Evolutionary conservation across 2,888 invertebrate genomes (phyloP).

Genomic region (Ypsolopha sequella): DNA sequence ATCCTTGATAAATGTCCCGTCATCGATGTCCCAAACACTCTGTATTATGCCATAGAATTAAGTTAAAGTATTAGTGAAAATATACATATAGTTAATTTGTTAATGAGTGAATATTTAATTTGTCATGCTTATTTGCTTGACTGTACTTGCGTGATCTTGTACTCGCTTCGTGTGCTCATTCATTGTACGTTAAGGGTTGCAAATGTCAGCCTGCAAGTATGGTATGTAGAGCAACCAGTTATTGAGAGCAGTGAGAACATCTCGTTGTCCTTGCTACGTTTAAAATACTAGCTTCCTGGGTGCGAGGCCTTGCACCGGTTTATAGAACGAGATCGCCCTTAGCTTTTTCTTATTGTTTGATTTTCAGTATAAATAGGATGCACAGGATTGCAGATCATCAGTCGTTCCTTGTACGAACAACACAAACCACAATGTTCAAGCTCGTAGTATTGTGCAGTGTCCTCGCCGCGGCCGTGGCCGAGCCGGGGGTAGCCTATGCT

Average conservation of each 20-base stretch:
- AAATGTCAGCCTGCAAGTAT: not conserved
- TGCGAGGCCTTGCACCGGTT: slow-evolving; percentile 43
- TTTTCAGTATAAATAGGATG: slow-evolving; percentile 50
- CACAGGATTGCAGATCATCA: slow-evolving; percentile 32
- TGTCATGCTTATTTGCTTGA: no score
- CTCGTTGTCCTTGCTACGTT: slow-evolving; percentile 40
- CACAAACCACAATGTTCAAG: slow-evolving; percentile 62
- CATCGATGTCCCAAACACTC: no score
- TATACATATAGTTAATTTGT: no score
- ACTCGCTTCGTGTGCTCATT: no score
- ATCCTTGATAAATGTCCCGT: no score
- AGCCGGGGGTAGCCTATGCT: slow-evolving; percentile 10
- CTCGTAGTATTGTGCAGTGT: slow-evolving; percentile 73
- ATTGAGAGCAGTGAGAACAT: not conserved
- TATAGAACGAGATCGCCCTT: slow-evolving; percentile 47
- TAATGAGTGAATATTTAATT: no score
- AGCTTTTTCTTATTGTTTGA: slow-evolving; percentile 25
- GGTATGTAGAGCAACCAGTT: not conserved
- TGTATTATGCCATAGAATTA: no score
- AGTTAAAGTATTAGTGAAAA: no score
- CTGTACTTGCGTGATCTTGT: no score
- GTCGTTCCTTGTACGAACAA: slow-evolving; percentile 40
- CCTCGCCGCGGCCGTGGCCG: slow-evolving; percentile 59
- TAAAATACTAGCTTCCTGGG: slow-evolving; percentile 57
- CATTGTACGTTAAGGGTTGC: not conserved